phyloP scores from a whole-genome alignment of 2,113 vertebrate genomes.

The Bambusicola thoracicus region DNA sequence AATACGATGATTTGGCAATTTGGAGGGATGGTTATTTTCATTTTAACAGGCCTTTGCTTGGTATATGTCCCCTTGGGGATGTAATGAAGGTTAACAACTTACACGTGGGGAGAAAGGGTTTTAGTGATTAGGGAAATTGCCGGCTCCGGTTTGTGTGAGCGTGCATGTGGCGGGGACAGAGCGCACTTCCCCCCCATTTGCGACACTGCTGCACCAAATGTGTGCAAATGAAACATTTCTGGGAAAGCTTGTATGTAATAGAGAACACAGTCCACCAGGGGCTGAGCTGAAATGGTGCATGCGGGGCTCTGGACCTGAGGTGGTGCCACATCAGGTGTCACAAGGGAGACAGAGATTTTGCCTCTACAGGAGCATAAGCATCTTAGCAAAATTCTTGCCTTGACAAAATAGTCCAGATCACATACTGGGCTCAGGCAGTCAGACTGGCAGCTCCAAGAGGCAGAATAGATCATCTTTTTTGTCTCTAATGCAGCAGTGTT shows the following conservation, averaged over 20 bases:
- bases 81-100: constrained; percentile 68
- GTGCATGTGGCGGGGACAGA: not conserved
- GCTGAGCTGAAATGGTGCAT: constrained; percentile 48
- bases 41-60: constrained; percentile 72
- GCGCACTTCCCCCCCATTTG: not conserved
- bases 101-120: constrained; percentile 64
- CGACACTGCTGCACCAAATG: constrained; percentile 46
- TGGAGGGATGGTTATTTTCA: constrained; percentile 69
- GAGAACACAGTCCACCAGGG: constrained; percentile 40
- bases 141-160: constrained; percentile 52
- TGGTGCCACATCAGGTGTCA: constrained; percentile 15
- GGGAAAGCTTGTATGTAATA: not conserved
- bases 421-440: not conserved
- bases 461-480: not conserved
- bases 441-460: not conserved
- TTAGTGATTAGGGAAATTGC: constrained; percentile 68
- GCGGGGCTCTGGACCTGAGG: constrained; percentile 5
- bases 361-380: not conserved
- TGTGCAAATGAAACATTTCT: constrained; percentile 31
- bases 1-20: constrained; percentile 64
- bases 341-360: not conserved
- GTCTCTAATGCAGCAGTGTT: not conserved
- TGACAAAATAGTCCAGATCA: not conserved
- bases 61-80: constrained; percentile 58
- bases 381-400: not conserved